Conservation (phyloP, 2,113 vertebrate species). For the Thamnophis sirtalis region DNA sequence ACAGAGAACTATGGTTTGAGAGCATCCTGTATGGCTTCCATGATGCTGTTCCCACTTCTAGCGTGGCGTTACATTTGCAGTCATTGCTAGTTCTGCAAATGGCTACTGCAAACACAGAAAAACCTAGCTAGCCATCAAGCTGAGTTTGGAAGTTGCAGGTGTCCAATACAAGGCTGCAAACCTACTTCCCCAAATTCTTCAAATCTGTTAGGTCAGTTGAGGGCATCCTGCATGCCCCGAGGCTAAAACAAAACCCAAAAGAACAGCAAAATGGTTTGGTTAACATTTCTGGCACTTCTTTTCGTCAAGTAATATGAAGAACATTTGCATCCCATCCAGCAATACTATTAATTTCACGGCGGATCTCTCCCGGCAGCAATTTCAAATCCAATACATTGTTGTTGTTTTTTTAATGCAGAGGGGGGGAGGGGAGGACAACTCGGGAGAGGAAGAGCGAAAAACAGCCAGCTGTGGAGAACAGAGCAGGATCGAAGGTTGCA, state of each 20-base stretch:
- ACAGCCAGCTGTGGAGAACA: constrained; percentile 31
- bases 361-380: constrained; percentile 44
- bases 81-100: background rate
- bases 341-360: constrained; percentile 14
- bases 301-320: constrained; percentile 5
- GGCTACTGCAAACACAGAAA: background rate
- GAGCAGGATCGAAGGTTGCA: constrained; percentile 43
- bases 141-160: background rate
- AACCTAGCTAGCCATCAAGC: background rate
- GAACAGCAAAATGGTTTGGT: background rate
- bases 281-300: constrained; percentile 43
- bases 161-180: too few relatives aligned
- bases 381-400: constrained; percentile 45
- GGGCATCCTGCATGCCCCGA: background rate
- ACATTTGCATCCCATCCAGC: background rate
- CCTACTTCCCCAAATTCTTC: background rate
- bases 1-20: background rate
- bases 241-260: background rate
- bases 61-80: background rate
- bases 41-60: background rate
- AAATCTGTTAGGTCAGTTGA: background rate
- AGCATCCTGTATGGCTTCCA: background rate
- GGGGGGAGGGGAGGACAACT: constrained; percentile 6
- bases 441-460: constrained; percentile 48
- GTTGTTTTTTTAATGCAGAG: background rate